A percentile compares a stretch with the other conserved stretches of the same genome.
These are phyloP conservation scores for Pterostichus niger DNA, from an alignment of 2,888 invertebrate species.

Conservation along the genomic window DNA sequence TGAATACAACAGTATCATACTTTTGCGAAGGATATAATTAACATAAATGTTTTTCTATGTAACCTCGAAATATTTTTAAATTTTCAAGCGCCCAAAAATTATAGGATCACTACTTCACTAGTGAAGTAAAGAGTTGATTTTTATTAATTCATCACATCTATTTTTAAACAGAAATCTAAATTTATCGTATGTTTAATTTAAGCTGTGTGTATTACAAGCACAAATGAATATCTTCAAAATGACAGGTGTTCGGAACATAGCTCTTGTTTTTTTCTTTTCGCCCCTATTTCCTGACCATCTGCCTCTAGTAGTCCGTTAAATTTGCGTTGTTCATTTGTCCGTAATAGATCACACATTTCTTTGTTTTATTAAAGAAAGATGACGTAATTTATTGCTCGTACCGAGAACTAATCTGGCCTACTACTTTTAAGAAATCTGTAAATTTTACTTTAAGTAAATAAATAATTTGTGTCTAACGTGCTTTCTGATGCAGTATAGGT, in stretches of 20 bases:
- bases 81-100: constrained; percentile 25
- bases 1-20: constrained; percentile 8
- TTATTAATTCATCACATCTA: constrained; percentile 59
- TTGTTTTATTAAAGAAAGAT: constrained; percentile 42
- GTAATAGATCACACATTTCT: constrained; percentile 23
- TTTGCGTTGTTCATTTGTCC: constrained; percentile 39
- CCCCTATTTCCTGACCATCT: constrained; percentile 55
- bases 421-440: constrained; percentile 47
- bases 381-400: constrained; percentile 49
- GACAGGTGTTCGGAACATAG: constrained; percentile 53
- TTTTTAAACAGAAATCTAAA: constrained; percentile 53
- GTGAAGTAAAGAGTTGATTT: constrained; percentile 45
- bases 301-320: constrained; percentile 47
- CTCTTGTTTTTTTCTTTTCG: constrained; percentile 35
- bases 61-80: constrained; percentile 50
- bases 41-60: constrained; percentile 17
- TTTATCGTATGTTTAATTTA: constrained; percentile 57
- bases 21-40: constrained; percentile 8
- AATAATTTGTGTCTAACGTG: constrained; percentile 38
- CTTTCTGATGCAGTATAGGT: constrained; percentile 12
- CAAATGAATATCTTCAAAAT: constrained; percentile 46
- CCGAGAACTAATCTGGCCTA: constrained; percentile 22
- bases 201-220: constrained; percentile 37
- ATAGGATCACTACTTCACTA: not conserved
- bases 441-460: constrained; percentile 54